phyloP scores from a whole-genome alignment of 2,113 vertebrate genomes.

The Phaethon lepturus region DNA sequence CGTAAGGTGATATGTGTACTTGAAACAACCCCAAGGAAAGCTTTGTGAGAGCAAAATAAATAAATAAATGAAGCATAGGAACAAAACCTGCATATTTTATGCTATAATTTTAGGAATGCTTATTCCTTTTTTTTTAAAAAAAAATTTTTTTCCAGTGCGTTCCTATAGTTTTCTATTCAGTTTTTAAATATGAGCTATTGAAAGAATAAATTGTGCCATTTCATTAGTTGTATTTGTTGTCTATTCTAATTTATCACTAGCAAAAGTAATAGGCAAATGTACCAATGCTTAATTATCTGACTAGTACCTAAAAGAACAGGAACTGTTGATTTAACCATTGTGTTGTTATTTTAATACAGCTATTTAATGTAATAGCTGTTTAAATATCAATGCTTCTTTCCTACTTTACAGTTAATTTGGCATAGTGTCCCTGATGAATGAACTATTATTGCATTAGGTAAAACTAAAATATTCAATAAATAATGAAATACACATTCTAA shows the following conservation, averaged over 20 bases:
- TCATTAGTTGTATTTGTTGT: neutral
- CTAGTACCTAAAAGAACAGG: neutral
- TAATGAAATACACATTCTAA: neutral
- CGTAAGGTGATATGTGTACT: neutral
- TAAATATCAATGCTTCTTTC: neutral
- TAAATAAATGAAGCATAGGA: neutral
- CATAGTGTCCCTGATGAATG: neutral
- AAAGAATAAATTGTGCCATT: neutral
- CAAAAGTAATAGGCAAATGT: neutral
- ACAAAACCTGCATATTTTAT: neutral
- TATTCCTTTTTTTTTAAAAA: neutral
- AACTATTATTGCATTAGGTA: neutral
- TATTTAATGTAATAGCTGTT: neutral
- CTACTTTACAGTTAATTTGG: conserved; percentile 9
- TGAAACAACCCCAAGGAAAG: neutral
- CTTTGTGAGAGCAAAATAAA: neutral
- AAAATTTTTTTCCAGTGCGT: rapidly evolving
- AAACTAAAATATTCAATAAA: neutral
- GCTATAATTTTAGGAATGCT: neutral
- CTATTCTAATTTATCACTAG: neutral
- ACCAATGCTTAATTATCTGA: neutral
- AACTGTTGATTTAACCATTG: conserved; percentile 3
- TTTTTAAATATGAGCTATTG: neutral
- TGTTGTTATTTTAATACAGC: neutral
- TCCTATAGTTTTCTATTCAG: neutral